Base-by-base conservation (phyloP, 1,140 invertebrate genomes). In the Scylla paramamosain region DNA sequence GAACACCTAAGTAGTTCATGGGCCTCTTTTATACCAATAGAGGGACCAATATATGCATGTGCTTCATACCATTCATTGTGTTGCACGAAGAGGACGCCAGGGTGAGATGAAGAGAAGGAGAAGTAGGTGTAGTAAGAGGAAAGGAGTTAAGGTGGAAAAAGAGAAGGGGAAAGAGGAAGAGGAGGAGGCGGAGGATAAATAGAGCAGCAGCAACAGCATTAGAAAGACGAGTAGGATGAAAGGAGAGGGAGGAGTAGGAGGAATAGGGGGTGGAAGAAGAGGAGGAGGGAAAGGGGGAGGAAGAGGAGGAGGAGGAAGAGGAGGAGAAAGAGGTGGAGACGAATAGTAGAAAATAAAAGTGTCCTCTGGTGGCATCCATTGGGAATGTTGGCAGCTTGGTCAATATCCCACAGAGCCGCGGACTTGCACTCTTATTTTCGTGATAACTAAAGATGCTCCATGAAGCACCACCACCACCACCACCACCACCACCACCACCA, bases 341-440 rank as follows among this genome's bases (percentile, higher is more conserved):
- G n/a, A 20, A 87, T 16, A 46, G 31, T 32, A 25, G n/a, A 87
- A 46, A 32, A 89, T 46, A 89, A 48, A 89, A 48, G 87, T 46
- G 87, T 46, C 16, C 39, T 46, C 39, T 20, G 39, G 39, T 20
- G 39, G 87, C 39, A 48, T 89, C 39, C 87, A 39, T 89, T 48
- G 25, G 39, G 32, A 48, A 31, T 46, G 31, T 89, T 89, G 87
- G 87, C 87, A 89, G 87, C 39, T 89, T 89, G 87, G 87, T 89
- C 87, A 89, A 89, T 46, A 89, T 89, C 87, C 87, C 39, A 20
- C 39, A 46, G 39, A 28, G 87, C 7, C 1, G 87, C 31, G 39
- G 8, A 89, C 87, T 28, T 87, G 84, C 20, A 46, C 31, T 39
- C 87, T 46, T 89, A 89, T 89, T 89, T 20, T 89, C 32, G 0